Evolutionary conservation across 2,113 vertebrate species (phyloP).

Genomic region (Lontra canadensis): DNA sequence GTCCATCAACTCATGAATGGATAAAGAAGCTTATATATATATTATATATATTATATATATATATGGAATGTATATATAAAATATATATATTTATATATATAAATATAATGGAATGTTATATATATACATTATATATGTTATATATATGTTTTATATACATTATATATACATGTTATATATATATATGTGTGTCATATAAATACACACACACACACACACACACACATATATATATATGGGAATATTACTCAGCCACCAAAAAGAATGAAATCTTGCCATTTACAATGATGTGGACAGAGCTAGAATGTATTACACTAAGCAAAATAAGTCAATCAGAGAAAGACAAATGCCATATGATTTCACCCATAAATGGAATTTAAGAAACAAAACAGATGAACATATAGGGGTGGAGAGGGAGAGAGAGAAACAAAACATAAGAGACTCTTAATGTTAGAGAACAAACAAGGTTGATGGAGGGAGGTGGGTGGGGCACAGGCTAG

Average conservation of each 20-base stretch:
- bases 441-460: not conserved
- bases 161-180: too few relatives aligned
- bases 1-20: too few relatives aligned
- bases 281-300: not conserved
- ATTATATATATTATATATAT: too few relatives aligned
- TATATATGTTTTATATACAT: too few relatives aligned
- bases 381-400: not conserved
- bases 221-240: too few relatives aligned
- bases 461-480: not conserved
- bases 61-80: too few relatives aligned
- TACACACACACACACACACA: too few relatives aligned
- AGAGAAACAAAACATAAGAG: not conserved
- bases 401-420: not conserved
- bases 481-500: not conserved
- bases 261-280: not conserved
- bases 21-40: too few relatives aligned
- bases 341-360: not conserved
- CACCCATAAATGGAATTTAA: not conserved
- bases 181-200: fast-evolving
- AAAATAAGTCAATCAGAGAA: not conserved
- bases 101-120: too few relatives aligned
- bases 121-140: too few relatives aligned
- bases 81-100: too few relatives aligned
- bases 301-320: not conserved
- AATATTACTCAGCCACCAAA: not conserved